A percentile compares a stretch with the other conserved stretches of the same genome.
These are phyloP conservation scores for Grus americana DNA, from an alignment of 2,113 vertebrate genomes.

Conservation along the genomic window DNA sequence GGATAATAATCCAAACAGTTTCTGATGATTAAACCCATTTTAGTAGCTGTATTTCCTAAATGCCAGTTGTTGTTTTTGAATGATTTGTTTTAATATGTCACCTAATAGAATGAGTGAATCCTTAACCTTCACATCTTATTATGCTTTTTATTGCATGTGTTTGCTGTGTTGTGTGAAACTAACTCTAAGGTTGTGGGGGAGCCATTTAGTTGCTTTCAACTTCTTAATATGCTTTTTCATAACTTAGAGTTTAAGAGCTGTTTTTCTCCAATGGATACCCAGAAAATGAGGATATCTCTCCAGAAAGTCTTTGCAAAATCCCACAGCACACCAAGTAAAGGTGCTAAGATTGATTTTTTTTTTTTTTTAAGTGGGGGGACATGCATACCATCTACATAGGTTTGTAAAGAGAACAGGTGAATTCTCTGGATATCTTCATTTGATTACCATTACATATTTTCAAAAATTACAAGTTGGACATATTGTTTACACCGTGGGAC, in stretches of 20 bases:
- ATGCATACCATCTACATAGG: fast-evolving
- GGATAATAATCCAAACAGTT: background rate
- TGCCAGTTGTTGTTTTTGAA: background rate
- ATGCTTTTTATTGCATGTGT: background rate
- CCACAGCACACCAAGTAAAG: background rate
- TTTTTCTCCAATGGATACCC: background rate
- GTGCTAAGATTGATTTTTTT: background rate
- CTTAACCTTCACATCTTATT: background rate
- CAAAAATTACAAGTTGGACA: background rate
- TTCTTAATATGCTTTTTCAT: background rate
- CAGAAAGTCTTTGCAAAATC: conserved; percentile 11
- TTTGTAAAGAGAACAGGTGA: background rate
- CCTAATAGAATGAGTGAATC: background rate
- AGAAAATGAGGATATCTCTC: background rate
- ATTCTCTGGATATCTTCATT: background rate
- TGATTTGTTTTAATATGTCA: background rate
- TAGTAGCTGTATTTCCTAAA: conserved; percentile 23
- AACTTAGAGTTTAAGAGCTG: background rate
- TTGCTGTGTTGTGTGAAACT: background rate
- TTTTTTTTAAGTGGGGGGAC: background rate
- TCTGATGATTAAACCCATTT: conserved; percentile 18
- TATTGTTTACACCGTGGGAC: background rate
- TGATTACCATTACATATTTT: background rate
- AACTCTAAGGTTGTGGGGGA: background rate
- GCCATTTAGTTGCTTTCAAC: background rate